Percentiles rank a stretch among this genome's conserved stretches.
Conservation (phyloP, 2,113 vertebrate species). For the Toxostoma redivivum region DNA sequence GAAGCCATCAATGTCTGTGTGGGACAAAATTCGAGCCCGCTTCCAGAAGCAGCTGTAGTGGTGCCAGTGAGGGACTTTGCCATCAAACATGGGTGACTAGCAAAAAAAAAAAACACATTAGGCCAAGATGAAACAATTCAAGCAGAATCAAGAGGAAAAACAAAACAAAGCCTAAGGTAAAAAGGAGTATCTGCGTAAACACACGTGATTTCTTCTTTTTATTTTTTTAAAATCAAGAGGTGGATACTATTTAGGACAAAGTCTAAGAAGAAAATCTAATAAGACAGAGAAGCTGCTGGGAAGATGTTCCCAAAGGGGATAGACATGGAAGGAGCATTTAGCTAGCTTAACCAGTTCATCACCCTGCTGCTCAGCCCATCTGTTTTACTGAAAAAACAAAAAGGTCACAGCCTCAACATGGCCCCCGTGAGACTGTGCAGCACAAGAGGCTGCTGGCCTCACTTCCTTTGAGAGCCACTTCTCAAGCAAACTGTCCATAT, state of each 20-base stretch:
- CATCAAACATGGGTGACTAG: conserved; percentile 97
- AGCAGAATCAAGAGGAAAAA: neutral
- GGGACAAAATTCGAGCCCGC: conserved; percentile 79
- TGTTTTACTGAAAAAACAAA: neutral
- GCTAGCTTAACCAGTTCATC: neutral
- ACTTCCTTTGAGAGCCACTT: neutral
- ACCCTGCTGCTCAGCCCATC: neutral
- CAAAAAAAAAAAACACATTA: neutral
- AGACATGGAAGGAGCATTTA: neutral
- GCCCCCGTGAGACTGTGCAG: neutral
- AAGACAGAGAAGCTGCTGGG: neutral
- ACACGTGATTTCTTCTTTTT: neutral
- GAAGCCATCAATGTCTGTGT: conserved; percentile 84
- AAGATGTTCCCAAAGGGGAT: neutral
- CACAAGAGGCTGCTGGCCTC: neutral
- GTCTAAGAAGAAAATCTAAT: neutral
- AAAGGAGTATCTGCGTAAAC: neutral
- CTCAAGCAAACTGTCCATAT: neutral
- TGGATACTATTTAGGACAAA: neutral
- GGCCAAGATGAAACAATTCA: neutral
- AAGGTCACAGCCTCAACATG: neutral
- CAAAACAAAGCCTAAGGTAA: neutral
- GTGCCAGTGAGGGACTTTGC: conserved; percentile 97
- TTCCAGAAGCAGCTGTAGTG: conserved; percentile 98
- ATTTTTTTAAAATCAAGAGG: neutral